A percentile compares a stretch with the other conserved stretches of the same genome.
Conservation (phyloP, 2,113 vertebrate genomes). For the Heteronetta atricapilla region DNA sequence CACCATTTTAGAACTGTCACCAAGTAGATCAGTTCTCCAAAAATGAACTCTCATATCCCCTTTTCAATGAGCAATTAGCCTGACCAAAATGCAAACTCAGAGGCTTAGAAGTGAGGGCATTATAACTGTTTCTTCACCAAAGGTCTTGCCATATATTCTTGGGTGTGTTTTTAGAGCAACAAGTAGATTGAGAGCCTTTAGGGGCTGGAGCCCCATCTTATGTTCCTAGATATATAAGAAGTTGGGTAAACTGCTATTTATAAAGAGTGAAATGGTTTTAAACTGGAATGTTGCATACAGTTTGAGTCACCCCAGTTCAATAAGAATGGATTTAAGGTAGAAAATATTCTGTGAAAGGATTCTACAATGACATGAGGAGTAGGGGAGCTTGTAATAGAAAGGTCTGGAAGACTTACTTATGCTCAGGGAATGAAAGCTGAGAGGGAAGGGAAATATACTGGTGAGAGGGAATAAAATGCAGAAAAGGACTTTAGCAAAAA, state of each 20-base stretch:
- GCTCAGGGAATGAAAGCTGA: not conserved
- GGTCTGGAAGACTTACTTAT: not conserved
- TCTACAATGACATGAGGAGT: not conserved
- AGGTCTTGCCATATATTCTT: not conserved
- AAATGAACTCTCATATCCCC: not conserved
- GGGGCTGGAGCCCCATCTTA: not conserved
- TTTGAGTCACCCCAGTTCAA: not conserved
- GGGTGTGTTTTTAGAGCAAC: not conserved
- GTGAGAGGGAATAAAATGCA: not conserved
- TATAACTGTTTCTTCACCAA: not conserved
- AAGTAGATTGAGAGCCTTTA: not conserved
- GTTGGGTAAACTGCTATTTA: not conserved
- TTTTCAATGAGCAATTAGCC: not conserved
- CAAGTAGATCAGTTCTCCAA: not conserved
- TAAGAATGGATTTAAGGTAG: not conserved
- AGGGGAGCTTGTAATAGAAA: not conserved
- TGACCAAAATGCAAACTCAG: not conserved
- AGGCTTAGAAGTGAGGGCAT: not conserved
- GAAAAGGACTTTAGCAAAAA: not conserved
- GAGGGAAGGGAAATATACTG: too few species aligned
- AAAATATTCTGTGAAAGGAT: not conserved
- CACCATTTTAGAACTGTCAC: not conserved
- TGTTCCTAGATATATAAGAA: not conserved
- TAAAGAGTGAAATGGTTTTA: not conserved
- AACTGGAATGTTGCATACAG: not conserved